Evolutionary conservation across 2,888 invertebrate species (phyloP), one percentile per base, ranked within the genome.

Genomic region (Anticlea derivata): DNA sequence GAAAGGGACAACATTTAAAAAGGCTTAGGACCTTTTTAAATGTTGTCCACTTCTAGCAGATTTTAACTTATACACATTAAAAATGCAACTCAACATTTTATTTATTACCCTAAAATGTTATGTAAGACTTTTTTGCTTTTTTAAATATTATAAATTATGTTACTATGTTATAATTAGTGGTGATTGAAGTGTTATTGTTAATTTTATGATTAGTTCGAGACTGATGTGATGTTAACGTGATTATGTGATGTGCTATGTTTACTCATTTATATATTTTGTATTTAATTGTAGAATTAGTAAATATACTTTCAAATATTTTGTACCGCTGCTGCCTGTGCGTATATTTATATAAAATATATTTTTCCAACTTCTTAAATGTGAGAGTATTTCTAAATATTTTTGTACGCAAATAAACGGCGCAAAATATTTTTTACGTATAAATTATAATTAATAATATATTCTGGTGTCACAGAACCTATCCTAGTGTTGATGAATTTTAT

Each of bases 151-250:
- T 44, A 22, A 10, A 8, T 24, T 1, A 29, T 35, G 17, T 44
- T 23, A 17, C 2, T 17, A 17, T 17, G 13, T 12, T 27, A 7
- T 37, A 22, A 20, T 11, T 26, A 11, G 23, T 23, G 17, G 40
- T 20, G 30, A 8, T 26, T 13, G n/a, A 37, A 23, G 7, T 37
- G 51, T 46, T 51, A 45, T 11, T 47, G 23, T 24, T 50, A 35
- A 61, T 66, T 43, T 54, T 61, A 63, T 64, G 59, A 12, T 63
- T 68, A 64, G 67, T 68, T 70, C 66, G 81, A 83, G 83, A 83
- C 83, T 84, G 83, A 83, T 78, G 80, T 80, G 75, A 77, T 77
- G 68, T 74, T 67, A 65, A 70, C 60, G 63, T 74, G 65, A 61
- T 66, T 64, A 70, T 71, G 73, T 75, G 75, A 75, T 74, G 75